Evolutionary conservation across 30 jellyfish, hydroid and myxozoan species (phyloP), one percentile per base, ranked within the genome.

Genomic region (Aurelia coerulea): DNA sequence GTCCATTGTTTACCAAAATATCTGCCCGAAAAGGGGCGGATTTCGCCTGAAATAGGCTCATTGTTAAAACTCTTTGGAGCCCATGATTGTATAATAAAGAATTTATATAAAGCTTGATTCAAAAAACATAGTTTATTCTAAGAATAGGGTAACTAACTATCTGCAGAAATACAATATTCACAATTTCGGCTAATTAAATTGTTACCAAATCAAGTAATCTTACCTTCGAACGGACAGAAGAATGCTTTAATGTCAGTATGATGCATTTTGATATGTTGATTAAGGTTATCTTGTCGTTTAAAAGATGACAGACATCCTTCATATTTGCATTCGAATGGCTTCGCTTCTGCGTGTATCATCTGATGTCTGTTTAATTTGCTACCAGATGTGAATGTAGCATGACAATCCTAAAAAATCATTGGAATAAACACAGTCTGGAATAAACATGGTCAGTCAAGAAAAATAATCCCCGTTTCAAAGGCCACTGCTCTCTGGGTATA

Each of bases 341-440:
- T 70, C 14, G 50, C 74, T 11, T 65, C 74, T 1, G 41, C 39
- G 35, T 83, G 92, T 0, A 78, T 42, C 7, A 32, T 69, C 64
- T 41, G 80, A 35, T 83, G 92, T 39, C 92, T 42, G 86, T 83
- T 83, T 13, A 83, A 64, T 76, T 83, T 83, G 77, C 80, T 69
- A 1, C 80, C 66, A 1, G 92, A 83, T 33, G 86, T 72, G 34
- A 83, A 83, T 13, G 86, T 62, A 4, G 92, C 85, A 62, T 18
- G 50, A 42, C 92, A 83, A 41, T 74, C 86, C 92, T 83, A 72
- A 66, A 72, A 66, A 6, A 17, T 19, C 1, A 35, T 39, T 39
- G 51, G 49, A 39, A 39, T 39, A 31, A 78, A 62, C 53, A 56
- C 0, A 0, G 5, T 18, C 0, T 39, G 51, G 49, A 39, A 39